phyloP scores from a whole-genome alignment of 2,113 vertebrate species.

The Thunnus maccoyii region DNA sequence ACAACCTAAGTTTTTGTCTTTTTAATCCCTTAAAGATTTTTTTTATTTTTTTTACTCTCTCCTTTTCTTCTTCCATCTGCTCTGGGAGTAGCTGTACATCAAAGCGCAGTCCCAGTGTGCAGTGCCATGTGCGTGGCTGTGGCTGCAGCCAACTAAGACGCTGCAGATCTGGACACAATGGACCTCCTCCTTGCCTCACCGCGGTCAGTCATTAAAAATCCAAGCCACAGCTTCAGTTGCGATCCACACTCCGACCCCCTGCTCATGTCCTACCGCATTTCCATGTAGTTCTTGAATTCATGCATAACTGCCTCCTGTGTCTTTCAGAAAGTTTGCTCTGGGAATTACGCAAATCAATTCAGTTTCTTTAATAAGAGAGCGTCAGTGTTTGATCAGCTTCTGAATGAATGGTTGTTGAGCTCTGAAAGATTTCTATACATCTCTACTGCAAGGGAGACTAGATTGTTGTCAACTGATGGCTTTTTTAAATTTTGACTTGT shows the following conservation, averaged over 20 bases:
- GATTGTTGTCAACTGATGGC: neutral
- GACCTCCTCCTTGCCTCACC: conserved; percentile 69
- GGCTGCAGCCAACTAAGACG: conserved; percentile 49
- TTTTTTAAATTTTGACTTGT: neutral
- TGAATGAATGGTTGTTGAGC: conserved; percentile 9
- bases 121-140: conserved; percentile 47
- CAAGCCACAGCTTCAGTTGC: conserved; percentile 55
- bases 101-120: conserved; percentile 53
- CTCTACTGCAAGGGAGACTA: neutral
- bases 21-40: conserved; percentile 34
- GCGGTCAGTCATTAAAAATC: conserved; percentile 72
- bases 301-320: conserved; percentile 48
- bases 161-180: conserved; percentile 69
- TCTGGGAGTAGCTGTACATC: conserved; percentile 59
- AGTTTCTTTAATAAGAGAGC: conserved; percentile 15
- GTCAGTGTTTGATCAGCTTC: conserved; percentile 11
- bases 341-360: conserved; percentile 31
- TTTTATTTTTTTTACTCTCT: conserved; percentile 19
- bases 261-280: conserved; percentile 28
- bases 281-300: conserved; percentile 45
- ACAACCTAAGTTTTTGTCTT: conserved; percentile 1
- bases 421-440: conserved; percentile 1
- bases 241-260: conserved; percentile 56
- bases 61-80: conserved; percentile 53
- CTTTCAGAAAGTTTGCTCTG: conserved; percentile 13